Evolutionary conservation across 2,797 vertebrate genomes (phyloP).

Genomic region (Sebastes cheni): DNA sequence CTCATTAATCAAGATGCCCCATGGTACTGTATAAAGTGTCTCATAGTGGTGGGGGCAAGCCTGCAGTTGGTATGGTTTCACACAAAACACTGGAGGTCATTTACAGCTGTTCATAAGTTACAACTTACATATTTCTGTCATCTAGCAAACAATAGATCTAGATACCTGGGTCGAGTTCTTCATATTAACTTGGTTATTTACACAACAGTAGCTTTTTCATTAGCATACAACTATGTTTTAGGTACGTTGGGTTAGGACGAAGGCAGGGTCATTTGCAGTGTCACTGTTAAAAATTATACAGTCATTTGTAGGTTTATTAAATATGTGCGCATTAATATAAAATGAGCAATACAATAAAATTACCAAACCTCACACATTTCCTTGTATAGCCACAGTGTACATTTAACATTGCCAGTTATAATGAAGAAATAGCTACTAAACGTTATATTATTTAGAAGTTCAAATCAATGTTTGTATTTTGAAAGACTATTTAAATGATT

Average conservation of each 20-base stretch:
- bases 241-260: constrained; percentile 42
- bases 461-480: constrained; percentile 88
- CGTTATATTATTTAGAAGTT: constrained; percentile 84
- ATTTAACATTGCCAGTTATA: constrained; percentile 84
- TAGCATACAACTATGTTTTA: constrained; percentile 53
- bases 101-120: background rate
- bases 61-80: background rate
- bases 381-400: constrained; percentile 86
- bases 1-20: constrained; percentile 14
- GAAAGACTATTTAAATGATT: constrained; percentile 88
- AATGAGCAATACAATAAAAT: constrained; percentile 88
- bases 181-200: constrained; percentile 48
- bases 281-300: constrained; percentile 71
- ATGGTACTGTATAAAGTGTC: constrained; percentile 6
- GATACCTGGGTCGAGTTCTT: constrained; percentile 62
- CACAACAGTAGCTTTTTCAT: constrained; percentile 63
- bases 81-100: constrained; percentile 12
- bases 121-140: constrained; percentile 17
- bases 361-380: constrained; percentile 86
- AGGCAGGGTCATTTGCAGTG: constrained; percentile 55
- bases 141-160: constrained; percentile 54
- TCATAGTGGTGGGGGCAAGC: background rate
- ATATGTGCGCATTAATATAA: constrained; percentile 84
- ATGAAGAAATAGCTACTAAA: constrained; percentile 81
- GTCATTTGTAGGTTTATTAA: constrained; percentile 81